Evolutionary conservation across 1,140 invertebrate species (phyloP), one percentile per base, ranked within the genome.

Genomic region (Ooceraea biroi): DNA sequence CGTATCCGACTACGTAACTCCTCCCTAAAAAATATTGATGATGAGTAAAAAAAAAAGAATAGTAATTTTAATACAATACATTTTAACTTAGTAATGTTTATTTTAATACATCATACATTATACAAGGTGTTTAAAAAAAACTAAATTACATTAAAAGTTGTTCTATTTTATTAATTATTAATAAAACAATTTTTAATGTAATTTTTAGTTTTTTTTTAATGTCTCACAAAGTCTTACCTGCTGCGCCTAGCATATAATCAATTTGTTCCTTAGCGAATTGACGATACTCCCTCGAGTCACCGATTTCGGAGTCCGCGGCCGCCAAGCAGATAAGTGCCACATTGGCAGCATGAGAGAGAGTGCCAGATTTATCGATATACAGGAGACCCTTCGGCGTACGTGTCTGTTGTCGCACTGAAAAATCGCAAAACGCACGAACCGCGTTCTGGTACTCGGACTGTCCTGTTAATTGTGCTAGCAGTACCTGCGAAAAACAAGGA

Each of bases 1-100:
- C 96, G 89, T 95, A 96, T 8, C 96, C 96, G 25, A 96, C 95
- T 0, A 97, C 95, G 88, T 94, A 97, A 89, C 96, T 96, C 60
- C 95, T 93, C 3, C 96, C 96, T 80, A 92, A 17, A 44, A 17
- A 73, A 44, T 74, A 19, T 25, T 1, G 11, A 5, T 44, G 2
- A 12, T 5, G 14, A 30, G 12, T 19, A 17, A 61, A 46, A 61
- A 61, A 30, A 5, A 58, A 58, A 50, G 55, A n/a, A 69, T 19
- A 17, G n/a, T n/a, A n/a, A n/a, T n/a, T n/a, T n/a, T n/a, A n/a
- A n/a, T n/a, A n/a, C n/a, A n/a, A n/a, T n/a, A n/a, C n/a, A n/a
- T n/a, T n/a, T n/a, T n/a, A n/a, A n/a, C n/a, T n/a, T n/a, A n/a
- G n/a, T n/a, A 58, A 55, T 22, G 10, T 27, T 1, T 25, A 52